A percentile compares a stretch with the other conserved stretches of the same genome.
Evolutionary conservation across 2,797 vertebrate species (phyloP).

Genomic region (Channallabes apus): DNA sequence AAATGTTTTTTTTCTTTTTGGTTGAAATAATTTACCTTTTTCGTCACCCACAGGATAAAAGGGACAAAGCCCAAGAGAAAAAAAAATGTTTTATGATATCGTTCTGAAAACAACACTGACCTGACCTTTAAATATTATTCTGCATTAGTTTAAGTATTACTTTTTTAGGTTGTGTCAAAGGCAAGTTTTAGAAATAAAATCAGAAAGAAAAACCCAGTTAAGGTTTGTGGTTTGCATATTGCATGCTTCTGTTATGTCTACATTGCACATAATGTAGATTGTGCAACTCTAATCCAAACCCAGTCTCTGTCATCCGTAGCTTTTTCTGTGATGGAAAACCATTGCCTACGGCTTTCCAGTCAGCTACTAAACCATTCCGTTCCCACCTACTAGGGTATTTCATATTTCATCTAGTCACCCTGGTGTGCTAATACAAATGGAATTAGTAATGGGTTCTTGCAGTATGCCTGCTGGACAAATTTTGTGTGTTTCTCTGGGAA

Average conservation of each 20-base stretch:
- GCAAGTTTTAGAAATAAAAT: not conserved
- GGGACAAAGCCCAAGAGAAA: too few species aligned
- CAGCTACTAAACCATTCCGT: conserved; percentile 34
- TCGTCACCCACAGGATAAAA: too few species aligned
- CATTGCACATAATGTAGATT: conserved; percentile 12
- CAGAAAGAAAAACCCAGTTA: not conserved
- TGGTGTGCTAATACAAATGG: conserved; percentile 35
- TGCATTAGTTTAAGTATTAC: not conserved
- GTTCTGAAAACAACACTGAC: not conserved
- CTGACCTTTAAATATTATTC: not conserved
- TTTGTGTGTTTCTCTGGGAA: conserved; percentile 19
- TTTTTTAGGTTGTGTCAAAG: not conserved
- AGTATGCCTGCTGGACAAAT: conserved; percentile 20
- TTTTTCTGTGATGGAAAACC: conserved; percentile 40
- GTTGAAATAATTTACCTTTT: too few species aligned
- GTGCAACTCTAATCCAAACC: conserved; percentile 6
- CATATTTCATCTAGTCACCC: conserved; percentile 40
- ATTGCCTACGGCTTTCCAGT: conserved; percentile 31
- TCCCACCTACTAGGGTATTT: conserved; percentile 43
- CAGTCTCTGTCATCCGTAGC: not conserved
- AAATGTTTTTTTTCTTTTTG: too few species aligned
- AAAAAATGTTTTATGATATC: not conserved
- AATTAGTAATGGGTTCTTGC: conserved; percentile 36
- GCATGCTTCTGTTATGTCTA: not conserved
- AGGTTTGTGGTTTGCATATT: too few species aligned